phyloP scores from a whole-genome alignment of 1,140 invertebrate genomes.

The Drosophila lini region DNA sequence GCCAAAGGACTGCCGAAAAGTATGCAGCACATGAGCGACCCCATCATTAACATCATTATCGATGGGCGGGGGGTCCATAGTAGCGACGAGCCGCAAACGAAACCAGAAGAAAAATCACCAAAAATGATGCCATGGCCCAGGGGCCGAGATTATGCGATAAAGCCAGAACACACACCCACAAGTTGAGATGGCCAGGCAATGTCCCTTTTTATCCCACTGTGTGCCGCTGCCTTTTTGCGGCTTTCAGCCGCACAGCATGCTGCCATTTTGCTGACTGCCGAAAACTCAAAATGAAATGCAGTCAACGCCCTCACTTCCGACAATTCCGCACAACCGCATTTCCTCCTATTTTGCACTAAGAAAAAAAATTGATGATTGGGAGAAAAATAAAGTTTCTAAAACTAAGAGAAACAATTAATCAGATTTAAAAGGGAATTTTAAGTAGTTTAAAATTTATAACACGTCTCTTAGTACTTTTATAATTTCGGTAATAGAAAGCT shows the following conservation, averaged over 20 bases:
- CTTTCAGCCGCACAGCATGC: constrained; percentile 60
- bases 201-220: constrained; percentile 4
- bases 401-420: background rate
- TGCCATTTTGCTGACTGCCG: constrained; percentile 66
- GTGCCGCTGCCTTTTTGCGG: constrained; percentile 20
- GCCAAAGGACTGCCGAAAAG: constrained; percentile 23
- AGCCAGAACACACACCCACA: constrained; percentile 12
- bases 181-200: constrained; percentile 30
- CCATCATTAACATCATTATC: constrained; percentile 73
- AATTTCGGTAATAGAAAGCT: no score
- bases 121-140: constrained; percentile 41
- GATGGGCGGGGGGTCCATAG: constrained; percentile 14
- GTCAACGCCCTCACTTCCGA: constrained; percentile 44
- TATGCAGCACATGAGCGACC: constrained; percentile 32
- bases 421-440: no score
- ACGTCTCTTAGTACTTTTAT: background rate
- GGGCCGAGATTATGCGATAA: constrained; percentile 70
- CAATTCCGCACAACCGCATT: constrained; percentile 20
- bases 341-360: background rate
- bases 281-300: constrained; percentile 72
- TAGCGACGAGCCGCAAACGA: background rate
- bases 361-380: background rate
- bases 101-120: constrained; percentile 40
- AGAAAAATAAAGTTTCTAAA: no score
- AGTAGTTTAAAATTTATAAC: background rate